Evolutionary conservation across 2,888 invertebrate species (phyloP), one percentile per base, ranked within the genome.

Genomic region (Galeruca laticollis): DNA sequence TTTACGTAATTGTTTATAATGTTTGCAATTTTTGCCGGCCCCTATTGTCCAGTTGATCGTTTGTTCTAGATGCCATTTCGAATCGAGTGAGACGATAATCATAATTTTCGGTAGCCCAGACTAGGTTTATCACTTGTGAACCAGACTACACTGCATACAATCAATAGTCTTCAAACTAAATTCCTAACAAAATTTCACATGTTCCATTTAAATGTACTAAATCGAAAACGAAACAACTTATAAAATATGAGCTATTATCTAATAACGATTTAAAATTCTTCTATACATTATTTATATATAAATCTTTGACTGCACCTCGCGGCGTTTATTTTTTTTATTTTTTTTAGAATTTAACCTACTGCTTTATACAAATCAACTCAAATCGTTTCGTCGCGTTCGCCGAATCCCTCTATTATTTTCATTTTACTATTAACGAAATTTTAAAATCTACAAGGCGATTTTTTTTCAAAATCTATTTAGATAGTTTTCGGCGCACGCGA

Each of bases 271-370:
- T 64, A 69, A 70, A 70, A 69, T 56, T 63, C 68, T 56, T 59
- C 68, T 72, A 70, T 70, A 73, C 65, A 70, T 68, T 67, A 63
- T 63, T 49, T 63, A 37, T 49, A 57, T 67, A 54, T 62, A 68
- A 72, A 66, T 47, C 59, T 72, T 56, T 64, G 43, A 68, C 62
- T 71, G 72, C 73, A 43, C 37, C 43, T 26, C 15, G 15, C 35
- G 65, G 70, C 73, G 73, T 69, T 65, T 67, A n/a, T 68, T 57
- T 49, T 64, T 66, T 54, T 26, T 5, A 26, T 5, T 26, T 56
- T 69, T 62, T 75, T 75, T 75, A 75, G 75, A 75, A 75, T 75
- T 68, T 75, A 75, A 73, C 68, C 75, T 75, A 75, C 75, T 69
- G 73, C 73, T 75, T 74, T 74, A 69, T 75, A 73, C 72, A 75